phyloP scores from a whole-genome alignment of 1,140 invertebrate genomes.

The Meloidogyne floridensis region DNA sequence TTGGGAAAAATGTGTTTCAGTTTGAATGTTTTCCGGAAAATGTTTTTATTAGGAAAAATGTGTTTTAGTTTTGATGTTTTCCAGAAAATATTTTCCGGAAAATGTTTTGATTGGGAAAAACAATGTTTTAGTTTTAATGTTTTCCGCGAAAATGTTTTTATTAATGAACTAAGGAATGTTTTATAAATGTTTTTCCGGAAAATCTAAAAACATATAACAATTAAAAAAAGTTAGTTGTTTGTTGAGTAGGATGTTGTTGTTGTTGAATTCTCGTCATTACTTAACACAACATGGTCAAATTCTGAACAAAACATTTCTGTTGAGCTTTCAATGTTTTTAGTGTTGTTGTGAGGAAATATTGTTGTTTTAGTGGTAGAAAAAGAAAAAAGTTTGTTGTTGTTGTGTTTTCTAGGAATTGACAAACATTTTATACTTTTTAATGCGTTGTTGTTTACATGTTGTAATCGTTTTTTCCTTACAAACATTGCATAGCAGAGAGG shows the following conservation, averaged over 20 bases:
- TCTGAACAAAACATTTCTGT: neutral
- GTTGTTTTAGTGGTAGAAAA: neutral
- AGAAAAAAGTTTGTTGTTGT: neutral
- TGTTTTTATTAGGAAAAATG: no score
- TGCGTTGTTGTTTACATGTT: constrained; percentile 1
- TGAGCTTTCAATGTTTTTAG: neutral
- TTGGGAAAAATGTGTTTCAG: no score
- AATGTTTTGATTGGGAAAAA: no score
- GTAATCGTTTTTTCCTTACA: constrained; percentile 35
- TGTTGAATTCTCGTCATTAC: neutral
- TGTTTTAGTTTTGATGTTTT: no score
- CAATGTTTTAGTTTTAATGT: no score
- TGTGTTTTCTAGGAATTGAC: neutral
- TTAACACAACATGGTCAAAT: neutral
- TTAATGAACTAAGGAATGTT: no score
- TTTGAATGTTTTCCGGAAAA: no score
- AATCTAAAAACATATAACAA: no score
- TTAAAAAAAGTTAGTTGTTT: neutral
- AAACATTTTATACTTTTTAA: neutral
- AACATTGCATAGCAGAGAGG: constrained; percentile 67
- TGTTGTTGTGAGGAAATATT: neutral
- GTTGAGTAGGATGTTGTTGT: neutral
- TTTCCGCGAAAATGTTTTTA: no score
- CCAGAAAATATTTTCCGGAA: no score
- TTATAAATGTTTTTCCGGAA: no score